Conservation (phyloP, 2,113 vertebrate genomes). For the Anhinga anhinga region DNA sequence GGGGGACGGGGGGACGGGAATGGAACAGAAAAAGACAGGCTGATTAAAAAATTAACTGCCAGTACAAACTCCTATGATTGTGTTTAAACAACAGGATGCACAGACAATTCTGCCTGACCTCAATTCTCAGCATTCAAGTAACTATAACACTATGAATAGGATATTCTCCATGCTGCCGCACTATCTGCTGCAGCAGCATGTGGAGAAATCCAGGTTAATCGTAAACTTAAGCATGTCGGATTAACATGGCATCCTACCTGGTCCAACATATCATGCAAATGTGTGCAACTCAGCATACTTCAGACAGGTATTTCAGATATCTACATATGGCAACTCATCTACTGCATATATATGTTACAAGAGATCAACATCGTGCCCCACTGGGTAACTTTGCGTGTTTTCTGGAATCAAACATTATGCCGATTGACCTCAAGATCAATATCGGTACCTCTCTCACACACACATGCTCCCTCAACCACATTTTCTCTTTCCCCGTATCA, state of each 20-base stretch:
- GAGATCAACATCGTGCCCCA: neutral
- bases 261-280: neutral
- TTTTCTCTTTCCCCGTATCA: neutral
- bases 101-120: neutral
- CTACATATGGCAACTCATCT: neutral
- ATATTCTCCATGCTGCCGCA: neutral
- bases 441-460: neutral
- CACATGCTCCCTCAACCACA: neutral
- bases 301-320: neutral
- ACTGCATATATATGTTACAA: too few relatives aligned
- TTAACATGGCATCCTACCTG: neutral
- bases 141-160: neutral
- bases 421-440: neutral
- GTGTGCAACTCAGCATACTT: neutral
- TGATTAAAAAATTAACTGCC: neutral
- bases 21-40: neutral
- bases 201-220: neutral
- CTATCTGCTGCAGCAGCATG: neutral
- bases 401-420: neutral
- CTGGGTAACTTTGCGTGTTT: neutral
- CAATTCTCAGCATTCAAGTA: neutral
- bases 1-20: too few relatives aligned
- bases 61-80: neutral
- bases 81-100: neutral
- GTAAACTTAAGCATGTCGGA: neutral